Percentiles rank a stretch among this genome's conserved stretches.
Evolutionary conservation across 2,797 vertebrate genomes (phyloP).

Genomic region (Cynopterus sphinx): DNA sequence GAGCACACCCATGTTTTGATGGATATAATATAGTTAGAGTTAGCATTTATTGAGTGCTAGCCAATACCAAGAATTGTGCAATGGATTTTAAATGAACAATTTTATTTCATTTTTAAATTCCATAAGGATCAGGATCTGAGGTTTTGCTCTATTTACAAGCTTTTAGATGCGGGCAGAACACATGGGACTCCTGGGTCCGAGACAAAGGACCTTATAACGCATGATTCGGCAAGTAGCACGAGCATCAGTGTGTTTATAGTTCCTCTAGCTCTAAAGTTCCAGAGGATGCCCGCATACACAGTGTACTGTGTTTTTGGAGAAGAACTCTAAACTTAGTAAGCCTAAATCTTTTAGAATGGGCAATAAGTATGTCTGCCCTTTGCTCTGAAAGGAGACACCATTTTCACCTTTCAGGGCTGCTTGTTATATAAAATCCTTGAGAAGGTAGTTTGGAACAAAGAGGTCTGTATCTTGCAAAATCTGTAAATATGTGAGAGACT

Average conservation of each 20-base stretch:
- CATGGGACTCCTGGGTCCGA: background rate
- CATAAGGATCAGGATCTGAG: background rate
- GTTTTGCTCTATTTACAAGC: background rate
- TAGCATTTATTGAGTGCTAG: slow-evolving; percentile 12
- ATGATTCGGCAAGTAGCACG: background rate
- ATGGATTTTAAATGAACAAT: background rate
- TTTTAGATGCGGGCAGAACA: background rate
- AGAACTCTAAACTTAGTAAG: background rate
- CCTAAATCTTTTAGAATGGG: background rate
- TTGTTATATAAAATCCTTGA: background rate
- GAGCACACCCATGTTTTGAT: background rate
- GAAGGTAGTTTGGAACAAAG: background rate
- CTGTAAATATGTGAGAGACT: background rate
- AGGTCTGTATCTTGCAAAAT: background rate
- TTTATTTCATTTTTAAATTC: slow-evolving; percentile 6
- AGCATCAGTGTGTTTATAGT: background rate
- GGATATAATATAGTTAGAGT: background rate
- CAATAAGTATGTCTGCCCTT: background rate
- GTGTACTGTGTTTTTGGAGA: background rate
- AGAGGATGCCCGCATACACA: too few relatives aligned
- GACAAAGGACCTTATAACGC: background rate
- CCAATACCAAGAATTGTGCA: slow-evolving; percentile 19
- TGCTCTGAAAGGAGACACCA: background rate
- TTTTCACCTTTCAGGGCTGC: background rate
- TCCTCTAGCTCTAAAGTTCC: background rate